Evolutionary conservation across 1,140 invertebrate species (phyloP).

Genomic region (Ditylenchus dipsaci): DNA sequence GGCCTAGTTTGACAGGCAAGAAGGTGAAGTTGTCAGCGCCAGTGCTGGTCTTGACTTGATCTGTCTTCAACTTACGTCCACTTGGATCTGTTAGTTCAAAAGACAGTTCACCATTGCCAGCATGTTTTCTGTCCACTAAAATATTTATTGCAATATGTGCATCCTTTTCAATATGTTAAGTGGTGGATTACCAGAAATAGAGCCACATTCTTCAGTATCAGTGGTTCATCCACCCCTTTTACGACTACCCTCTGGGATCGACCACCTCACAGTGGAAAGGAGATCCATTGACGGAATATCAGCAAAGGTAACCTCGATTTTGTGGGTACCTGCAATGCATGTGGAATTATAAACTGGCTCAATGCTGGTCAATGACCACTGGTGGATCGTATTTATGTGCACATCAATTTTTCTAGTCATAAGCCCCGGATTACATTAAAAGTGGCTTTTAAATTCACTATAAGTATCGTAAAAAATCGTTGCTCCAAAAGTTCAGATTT

Average conservation of each 20-base stretch:
- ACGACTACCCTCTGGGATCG: constrained; percentile 71
- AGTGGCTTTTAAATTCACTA: too few relatives aligned
- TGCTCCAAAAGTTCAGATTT: not conserved
- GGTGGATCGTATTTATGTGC: too few relatives aligned
- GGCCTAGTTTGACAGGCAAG: constrained; percentile 77
- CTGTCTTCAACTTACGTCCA: constrained; percentile 77
- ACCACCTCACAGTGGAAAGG: constrained; percentile 92
- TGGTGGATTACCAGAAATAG: constrained; percentile 58
- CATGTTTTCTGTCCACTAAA: constrained; percentile 41
- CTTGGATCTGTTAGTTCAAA: constrained; percentile 80
- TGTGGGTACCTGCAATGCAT: constrained; percentile 66
- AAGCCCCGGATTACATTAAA: too few relatives aligned
- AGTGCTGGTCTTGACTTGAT: constrained; percentile 69
- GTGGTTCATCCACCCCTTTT: constrained; percentile 58
- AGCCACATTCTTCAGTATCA: constrained; percentile 60
- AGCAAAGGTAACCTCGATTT: constrained; percentile 81
- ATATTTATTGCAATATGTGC: constrained; percentile 10
- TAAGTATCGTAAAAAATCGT: constrained; percentile 20
- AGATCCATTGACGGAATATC: constrained; percentile 85
- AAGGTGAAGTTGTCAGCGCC: constrained; percentile 74
- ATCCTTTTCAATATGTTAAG: constrained; percentile 18
- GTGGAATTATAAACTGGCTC: too few relatives aligned
- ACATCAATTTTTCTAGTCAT: too few relatives aligned
- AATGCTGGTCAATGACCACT: too few relatives aligned
- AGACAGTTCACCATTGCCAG: constrained; percentile 74